Base-by-base conservation (phyloP, 2,113 vertebrate genomes). In the Tetraodon nigroviridis region DNA sequence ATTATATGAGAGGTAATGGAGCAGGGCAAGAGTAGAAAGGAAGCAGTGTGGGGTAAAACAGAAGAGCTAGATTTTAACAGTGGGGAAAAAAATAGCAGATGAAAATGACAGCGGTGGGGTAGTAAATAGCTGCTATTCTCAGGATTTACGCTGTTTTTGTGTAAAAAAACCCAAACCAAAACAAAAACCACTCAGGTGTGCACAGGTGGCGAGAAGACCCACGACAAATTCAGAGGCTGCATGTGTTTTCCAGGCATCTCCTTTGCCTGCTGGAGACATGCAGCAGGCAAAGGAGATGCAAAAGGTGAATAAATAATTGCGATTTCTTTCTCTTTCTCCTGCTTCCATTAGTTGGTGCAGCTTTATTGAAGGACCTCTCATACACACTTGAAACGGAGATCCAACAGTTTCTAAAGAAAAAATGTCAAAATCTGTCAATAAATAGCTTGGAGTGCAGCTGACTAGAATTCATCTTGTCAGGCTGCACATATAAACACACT, bases 1-100 rank as follows among this genome's bases (percentile, higher is more conserved):
- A 80, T 75, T 75, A 47, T 76, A 60, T 67, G 69, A 64, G 63
- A 64, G 78, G 73, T 61, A 63, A 22, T 47, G 55, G 59, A 59
- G 69, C 71, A 73, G 53, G 47, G 65, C 27, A 61, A 47, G 44
- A 51, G 32, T 0, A 16, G 42, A 20, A 45, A 46, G 18, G 20
- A 52, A 32, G 15, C n/a, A 11, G 41, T 21, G 49, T 8, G 24
- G 42, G 47, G n/a, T 22, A 58, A 37, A 5, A 45, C 3, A n/a
- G 7, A n/a, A 17, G n/a, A n/a, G 16, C 7, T 27, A 11, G 21
- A 50, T 19, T 32, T 27, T 52, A 41, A 50, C 22, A 19, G 11
- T 42, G 2, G 17, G 61, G 50, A 68, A 21, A 55, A 37, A 13
- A 27, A n/a, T n/a, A 37, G 32, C 32, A 11, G 8, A 11, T 10